phyloP scores from a whole-genome alignment of 1,140 invertebrate genomes.

The Macrosteles quadrilineatus region DNA sequence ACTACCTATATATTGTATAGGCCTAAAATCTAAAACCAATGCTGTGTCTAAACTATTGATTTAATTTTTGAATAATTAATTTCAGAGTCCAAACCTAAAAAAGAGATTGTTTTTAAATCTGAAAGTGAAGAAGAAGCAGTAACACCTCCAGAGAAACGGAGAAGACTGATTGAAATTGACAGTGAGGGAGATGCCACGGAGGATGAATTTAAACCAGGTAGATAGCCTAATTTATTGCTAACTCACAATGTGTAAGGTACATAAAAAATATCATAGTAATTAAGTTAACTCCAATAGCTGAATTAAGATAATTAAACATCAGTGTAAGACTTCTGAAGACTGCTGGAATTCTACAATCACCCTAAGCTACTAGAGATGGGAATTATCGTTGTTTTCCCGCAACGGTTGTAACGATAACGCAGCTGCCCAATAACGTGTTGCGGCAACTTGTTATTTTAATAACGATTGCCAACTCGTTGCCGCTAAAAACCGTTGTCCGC shows the following conservation, averaged over 20 bases:
- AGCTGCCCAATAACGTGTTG: too few species aligned
- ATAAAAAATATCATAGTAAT: conserved; percentile 2
- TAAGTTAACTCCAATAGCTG: neutral
- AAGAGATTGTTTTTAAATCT: conserved; percentile 13
- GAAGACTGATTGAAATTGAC: conserved; percentile 26
- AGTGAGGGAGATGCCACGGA: conserved; percentile 39
- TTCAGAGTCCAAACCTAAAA: neutral
- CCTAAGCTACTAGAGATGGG: too few species aligned
- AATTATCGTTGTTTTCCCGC: too few species aligned
- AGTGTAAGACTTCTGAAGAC: too few species aligned
- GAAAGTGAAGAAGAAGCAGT: conserved; percentile 29
- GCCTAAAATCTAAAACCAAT: neutral
- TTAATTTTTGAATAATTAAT: neutral
- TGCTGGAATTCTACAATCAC: too few species aligned
- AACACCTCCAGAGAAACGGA: conserved; percentile 20
- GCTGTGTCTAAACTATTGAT: neutral
- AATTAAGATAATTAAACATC: too few species aligned
- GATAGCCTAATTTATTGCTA: neutral
- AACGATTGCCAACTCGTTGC: too few species aligned
- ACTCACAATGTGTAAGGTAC: neutral
- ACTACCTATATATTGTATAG: conserved; percentile 21
- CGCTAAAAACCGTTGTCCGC: too few species aligned
- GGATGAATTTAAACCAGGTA: conserved; percentile 43
- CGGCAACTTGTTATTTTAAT: too few species aligned
- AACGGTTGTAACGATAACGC: too few species aligned